Percentiles rank a stretch among this genome's conserved stretches.
Conservation (phyloP, 2,888 invertebrate genomes). For the Notodonta dromedarius region DNA sequence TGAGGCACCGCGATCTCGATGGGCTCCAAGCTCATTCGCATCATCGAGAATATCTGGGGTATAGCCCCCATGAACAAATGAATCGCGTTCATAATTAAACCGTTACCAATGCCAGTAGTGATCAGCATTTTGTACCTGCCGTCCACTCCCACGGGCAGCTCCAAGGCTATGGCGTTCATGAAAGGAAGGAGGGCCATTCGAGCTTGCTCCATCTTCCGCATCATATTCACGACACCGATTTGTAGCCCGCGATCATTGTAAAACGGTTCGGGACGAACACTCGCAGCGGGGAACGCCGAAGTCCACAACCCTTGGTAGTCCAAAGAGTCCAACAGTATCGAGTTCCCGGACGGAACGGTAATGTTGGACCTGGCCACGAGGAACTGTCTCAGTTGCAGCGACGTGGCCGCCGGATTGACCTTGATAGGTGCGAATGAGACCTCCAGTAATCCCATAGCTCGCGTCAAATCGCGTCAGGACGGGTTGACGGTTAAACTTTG, state of each 20-base stretch:
- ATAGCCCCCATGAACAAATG: conserved; percentile 34
- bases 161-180: conserved; percentile 42
- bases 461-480: conserved; percentile 24
- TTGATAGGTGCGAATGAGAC: conserved; percentile 26
- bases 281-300: conserved; percentile 37
- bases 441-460: conserved; percentile 20
- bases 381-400: conserved; percentile 19
- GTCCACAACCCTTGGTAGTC: conserved; percentile 46
- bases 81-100: conserved; percentile 24
- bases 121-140: conserved; percentile 46
- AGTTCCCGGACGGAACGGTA: conserved; percentile 30
- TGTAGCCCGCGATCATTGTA: conserved; percentile 38
- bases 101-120: conserved; percentile 32
- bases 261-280: conserved; percentile 37
- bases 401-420: conserved; percentile 16
- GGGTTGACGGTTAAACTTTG: conserved; percentile 22
- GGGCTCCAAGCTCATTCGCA: conserved; percentile 40
- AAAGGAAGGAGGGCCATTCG: conserved; percentile 39
- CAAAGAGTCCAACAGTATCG: conserved; percentile 40
- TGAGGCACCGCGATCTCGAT: conserved; percentile 47
- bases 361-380: conserved; percentile 19
- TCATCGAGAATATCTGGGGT: conserved; percentile 33
- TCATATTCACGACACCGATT: conserved; percentile 42
- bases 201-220: conserved; percentile 40
- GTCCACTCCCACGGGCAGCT: conserved; percentile 45